Evolutionary conservation across 2,113 vertebrate species (phyloP).

Genomic region (Mormyrus lacerda): DNA sequence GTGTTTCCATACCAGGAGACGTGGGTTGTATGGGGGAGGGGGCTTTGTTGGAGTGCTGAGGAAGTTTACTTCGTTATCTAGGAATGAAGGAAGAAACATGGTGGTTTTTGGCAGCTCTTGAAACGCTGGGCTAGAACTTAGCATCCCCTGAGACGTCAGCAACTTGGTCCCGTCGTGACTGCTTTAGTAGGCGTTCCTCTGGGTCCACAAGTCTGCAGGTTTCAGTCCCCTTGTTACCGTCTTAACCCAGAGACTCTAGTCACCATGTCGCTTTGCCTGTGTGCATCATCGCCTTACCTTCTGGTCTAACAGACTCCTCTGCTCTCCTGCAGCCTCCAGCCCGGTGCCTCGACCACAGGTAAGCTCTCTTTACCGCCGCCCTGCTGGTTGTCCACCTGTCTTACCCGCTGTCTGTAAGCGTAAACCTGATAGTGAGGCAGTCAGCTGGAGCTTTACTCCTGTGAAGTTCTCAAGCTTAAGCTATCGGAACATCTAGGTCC

Average conservation of each 20-base stretch:
- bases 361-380: conserved; percentile 21
- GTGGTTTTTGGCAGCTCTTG: not conserved
- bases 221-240: not conserved
- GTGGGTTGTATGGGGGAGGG: not conserved
- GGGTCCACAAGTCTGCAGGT: not conserved
- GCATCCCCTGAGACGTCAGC: not conserved
- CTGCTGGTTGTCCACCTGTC: not conserved
- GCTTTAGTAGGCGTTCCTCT: not conserved
- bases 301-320: not conserved
- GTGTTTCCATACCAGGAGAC: not conserved
- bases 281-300: not conserved
- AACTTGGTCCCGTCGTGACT: not conserved
- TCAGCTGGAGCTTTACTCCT: not conserved
- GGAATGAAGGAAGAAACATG: not conserved
- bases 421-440: not conserved
- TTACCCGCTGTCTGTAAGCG: not conserved
- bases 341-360: conserved; percentile 64
- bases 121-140: not conserved
- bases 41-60: not conserved
- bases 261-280: not conserved
- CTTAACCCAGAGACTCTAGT: not conserved
- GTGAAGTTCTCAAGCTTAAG: not conserved
- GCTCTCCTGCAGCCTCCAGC: conserved; percentile 49
- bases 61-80: not conserved
- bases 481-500: not conserved